Evolutionary conservation across 2,797 vertebrate species (phyloP), one percentile per base, ranked within the genome.

Genomic region (Ciconia nigra): DNA sequence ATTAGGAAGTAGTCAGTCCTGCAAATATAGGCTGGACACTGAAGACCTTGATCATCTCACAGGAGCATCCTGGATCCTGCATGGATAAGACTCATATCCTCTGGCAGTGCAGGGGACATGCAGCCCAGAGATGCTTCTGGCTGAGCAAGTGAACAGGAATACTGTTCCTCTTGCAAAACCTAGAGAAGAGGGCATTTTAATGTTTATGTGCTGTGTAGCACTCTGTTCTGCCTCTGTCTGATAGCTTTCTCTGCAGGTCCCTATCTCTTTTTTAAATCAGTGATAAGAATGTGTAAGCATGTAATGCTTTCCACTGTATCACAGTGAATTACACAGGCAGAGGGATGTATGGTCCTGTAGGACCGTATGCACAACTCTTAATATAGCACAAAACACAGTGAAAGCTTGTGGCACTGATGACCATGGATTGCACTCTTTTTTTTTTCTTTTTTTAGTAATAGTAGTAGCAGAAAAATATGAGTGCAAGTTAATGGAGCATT

Each of bases 51-150:
- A 42, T 80, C 6, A 42, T 49, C 18, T 80, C 22, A 15, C 25
- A 70, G 67, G 33, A 80, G 4, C 25, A 47, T 51, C 33, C 26
- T 21, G 28, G 10, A 21, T 39, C 47, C 28, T 67, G 9, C 15
- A 5, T 13, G 13, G 63, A 2, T 54, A 15, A 35, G 31, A 8
- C 14, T 21, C 0, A 0, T 21, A 3, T 33, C 3, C 17, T 42
- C 19, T 57, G 65, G 41, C 47, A 74, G 44, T 19, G 28, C 55
- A 31, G 42, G 35, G 15, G 10, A 18, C 5, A 0, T 7, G 39
- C 7, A 59, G n/a, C 13, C 17, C 25, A 26, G 15, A 9, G 71
- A 20, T 18, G 59, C 22, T 42, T n/a, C 47, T 81, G 24, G 5
- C 25, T 86, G 21, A 2, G 7, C 19, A 42, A 31, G 7, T 17